These are phyloP conservation scores for Monodelphis domestica DNA, from an alignment of 2,797 vertebrate genomes.

Conservation along the genomic window DNA sequence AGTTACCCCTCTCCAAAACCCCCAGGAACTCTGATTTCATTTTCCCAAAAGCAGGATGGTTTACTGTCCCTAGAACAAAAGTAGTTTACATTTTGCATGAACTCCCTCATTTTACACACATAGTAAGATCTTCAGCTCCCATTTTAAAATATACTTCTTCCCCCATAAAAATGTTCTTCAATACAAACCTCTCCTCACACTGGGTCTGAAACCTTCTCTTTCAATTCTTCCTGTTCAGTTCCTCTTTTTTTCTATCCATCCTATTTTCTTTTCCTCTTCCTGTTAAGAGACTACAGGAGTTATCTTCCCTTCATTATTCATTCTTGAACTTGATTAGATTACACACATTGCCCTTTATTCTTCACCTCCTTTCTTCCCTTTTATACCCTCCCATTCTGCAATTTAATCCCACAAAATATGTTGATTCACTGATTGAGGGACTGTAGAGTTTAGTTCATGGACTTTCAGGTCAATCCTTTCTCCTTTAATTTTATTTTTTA, in stretches of 20 bases:
- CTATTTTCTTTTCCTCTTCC: neutral
- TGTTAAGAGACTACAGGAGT: rapidly evolving
- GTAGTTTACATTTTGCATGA: neutral
- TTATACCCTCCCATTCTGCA: neutral
- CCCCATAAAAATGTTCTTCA: neutral
- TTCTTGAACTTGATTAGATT: neutral
- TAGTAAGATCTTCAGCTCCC: neutral
- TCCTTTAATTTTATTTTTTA: neutral
- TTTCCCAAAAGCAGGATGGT: neutral
- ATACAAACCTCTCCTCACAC: neutral
- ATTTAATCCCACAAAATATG: neutral
- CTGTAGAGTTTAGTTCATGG: neutral
- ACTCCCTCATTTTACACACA: neutral
- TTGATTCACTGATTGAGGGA: neutral
- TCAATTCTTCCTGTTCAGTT: neutral
- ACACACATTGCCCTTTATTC: neutral
- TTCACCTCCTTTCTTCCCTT: neutral
- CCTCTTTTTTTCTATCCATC: neutral
- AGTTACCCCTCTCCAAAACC: no score
- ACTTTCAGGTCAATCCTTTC: neutral
- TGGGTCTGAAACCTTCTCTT: neutral
- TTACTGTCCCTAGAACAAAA: neutral
- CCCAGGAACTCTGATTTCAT: neutral
- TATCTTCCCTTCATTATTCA: neutral
- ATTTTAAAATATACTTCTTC: neutral